Conservation (phyloP, 2,888 invertebrate species). For the Ectemnius cavifrons region DNA sequence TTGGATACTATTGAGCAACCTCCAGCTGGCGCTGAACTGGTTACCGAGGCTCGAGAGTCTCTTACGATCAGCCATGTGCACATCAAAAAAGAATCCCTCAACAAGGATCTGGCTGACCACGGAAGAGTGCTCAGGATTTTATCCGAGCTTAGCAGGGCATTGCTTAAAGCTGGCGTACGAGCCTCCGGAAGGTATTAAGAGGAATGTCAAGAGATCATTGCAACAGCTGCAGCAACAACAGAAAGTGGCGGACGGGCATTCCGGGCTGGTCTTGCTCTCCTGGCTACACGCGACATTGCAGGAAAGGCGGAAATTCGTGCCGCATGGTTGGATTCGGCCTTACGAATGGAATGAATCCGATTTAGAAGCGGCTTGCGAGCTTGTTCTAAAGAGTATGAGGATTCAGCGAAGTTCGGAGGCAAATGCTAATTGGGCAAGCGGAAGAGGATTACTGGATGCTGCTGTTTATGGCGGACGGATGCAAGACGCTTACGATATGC, state of each 20-base stretch:
- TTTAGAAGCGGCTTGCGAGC: slow-evolving; percentile 85
- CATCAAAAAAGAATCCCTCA: slow-evolving; percentile 61
- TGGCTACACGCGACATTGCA: slow-evolving; percentile 94
- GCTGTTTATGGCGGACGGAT: slow-evolving; percentile 93
- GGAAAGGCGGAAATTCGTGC: slow-evolving; percentile 86
- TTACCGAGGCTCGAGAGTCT: slow-evolving; percentile 72
- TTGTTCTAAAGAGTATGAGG: slow-evolving; percentile 77
- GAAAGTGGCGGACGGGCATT: slow-evolving; percentile 14
- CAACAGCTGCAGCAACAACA: slow-evolving; percentile 69
- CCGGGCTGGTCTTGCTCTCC: slow-evolving; percentile 85
- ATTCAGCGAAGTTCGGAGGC: slow-evolving; percentile 50
- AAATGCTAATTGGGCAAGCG: slow-evolving; percentile 78
- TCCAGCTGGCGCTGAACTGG: slow-evolving; percentile 75
- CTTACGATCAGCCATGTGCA: slow-evolving; percentile 70
- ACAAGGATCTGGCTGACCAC: slow-evolving; percentile 74
- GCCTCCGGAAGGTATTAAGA: slow-evolving; percentile 75
- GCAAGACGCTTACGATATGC: slow-evolving; percentile 87
- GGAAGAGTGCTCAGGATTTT: slow-evolving; percentile 73
- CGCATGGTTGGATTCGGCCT: slow-evolving; percentile 89
- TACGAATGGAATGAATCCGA: slow-evolving; percentile 94
- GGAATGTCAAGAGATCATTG: slow-evolving; percentile 72
- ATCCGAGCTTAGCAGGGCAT: slow-evolving; percentile 72
- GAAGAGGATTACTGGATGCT: slow-evolving; percentile 87
- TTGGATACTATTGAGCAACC: slow-evolving; percentile 75
- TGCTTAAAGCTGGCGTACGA: slow-evolving; percentile 75